Conservation (phyloP, 2,797 vertebrate species). For the Scleropages formosus region DNA sequence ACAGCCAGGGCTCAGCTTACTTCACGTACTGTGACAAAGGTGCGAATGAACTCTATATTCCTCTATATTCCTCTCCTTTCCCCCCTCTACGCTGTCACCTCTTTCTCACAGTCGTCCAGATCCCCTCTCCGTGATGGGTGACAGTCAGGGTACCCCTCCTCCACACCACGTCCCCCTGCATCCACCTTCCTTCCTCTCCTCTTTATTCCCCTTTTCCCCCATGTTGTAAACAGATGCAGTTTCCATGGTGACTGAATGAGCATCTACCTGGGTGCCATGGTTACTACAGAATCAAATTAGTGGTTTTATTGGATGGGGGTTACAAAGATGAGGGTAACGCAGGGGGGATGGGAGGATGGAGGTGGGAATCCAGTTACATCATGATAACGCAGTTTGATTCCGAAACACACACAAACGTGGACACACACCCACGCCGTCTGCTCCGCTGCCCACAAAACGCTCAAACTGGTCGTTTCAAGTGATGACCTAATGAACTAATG, state of each 20-base stretch:
- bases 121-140: neutral
- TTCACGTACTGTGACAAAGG: neutral
- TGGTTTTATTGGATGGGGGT: constrained; percentile 60
- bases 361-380: constrained; percentile 50
- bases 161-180: constrained; percentile 10
- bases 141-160: constrained; percentile 15
- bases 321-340: constrained; percentile 48
- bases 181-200: constrained; percentile 11
- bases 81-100: neutral
- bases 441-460: constrained; percentile 64
- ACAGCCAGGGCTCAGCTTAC: neutral
- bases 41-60: neutral
- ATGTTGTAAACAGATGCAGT: constrained; percentile 83
- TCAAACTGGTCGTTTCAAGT: constrained; percentile 47
- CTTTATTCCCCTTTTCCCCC: constrained; percentile 47
- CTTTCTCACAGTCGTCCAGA: neutral
- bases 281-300: constrained; percentile 66
- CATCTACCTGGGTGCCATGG: constrained; percentile 72
- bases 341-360: constrained; percentile 39
- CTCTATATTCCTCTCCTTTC: neutral
- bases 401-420: constrained; percentile 36
- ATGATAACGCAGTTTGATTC: constrained; percentile 57
- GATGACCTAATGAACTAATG: constrained; percentile 36
- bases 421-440: constrained; percentile 53
- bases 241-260: constrained; percentile 72